A percentile compares a stretch with the other conserved stretches of the same genome.
phyloP scores from a whole-genome alignment of 2,888 invertebrate species.

The Nematopogon swammerdamellus region DNA sequence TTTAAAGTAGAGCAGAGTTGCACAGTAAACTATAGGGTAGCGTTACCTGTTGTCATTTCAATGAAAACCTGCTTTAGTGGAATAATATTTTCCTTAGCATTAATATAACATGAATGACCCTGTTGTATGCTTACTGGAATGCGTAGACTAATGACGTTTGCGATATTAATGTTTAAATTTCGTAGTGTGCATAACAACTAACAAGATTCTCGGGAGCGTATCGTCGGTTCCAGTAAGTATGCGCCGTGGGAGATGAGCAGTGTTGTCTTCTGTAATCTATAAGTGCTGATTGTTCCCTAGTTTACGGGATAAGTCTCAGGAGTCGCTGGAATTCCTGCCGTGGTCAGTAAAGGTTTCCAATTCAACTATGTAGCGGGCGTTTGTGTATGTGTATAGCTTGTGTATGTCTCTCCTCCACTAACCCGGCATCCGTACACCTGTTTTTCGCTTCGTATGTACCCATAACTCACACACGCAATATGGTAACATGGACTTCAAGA shows the following conservation, averaged over 20 bases:
- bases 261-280: neutral
- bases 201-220: no score
- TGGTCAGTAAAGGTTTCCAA: slow-evolving; percentile 66
- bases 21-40: no score
- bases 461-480: slow-evolving; percentile 7
- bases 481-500: slow-evolving; percentile 53
- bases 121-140: neutral
- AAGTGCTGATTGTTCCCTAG: slow-evolving; percentile 53
- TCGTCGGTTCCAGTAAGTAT: neutral
- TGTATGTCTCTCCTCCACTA: neutral
- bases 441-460: neutral
- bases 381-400: slow-evolving; percentile 1
- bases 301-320: slow-evolving; percentile 75
- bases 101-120: neutral
- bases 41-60: no score
- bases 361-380: neutral
- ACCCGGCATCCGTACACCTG: neutral
- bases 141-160: neutral
- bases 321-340: slow-evolving; percentile 74
- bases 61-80: neutral
- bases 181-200: no score
- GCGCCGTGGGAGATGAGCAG: neutral
- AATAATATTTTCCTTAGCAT: neutral
- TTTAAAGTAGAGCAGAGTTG: no score
- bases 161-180: no score